phyloP scores from a whole-genome alignment of 1,140 invertebrate species.

The Littorina saxatilis region DNA sequence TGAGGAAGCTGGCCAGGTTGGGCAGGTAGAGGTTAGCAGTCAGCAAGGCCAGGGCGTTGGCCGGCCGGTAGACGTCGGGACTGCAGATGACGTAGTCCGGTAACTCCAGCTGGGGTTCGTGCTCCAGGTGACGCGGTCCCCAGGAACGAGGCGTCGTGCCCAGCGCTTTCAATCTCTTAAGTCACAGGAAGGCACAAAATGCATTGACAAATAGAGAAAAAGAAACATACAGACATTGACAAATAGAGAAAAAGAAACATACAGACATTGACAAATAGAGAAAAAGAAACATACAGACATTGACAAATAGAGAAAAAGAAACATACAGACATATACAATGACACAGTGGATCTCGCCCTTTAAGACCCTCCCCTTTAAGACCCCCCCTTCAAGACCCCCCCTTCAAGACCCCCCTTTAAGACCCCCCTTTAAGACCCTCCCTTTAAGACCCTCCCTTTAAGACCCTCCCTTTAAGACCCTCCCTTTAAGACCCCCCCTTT shows the following conservation, averaged over 20 bases:
- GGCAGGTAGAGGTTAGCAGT: slow-evolving; percentile 71
- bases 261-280: not conserved
- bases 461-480: too few relatives aligned
- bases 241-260: not conserved
- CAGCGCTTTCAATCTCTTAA: slow-evolving; percentile 58
- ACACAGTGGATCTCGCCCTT: too few relatives aligned
- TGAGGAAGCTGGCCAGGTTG: slow-evolving; percentile 58
- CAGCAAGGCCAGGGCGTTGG: slow-evolving; percentile 65
- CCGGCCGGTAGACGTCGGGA: slow-evolving; percentile 63
- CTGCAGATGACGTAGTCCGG: slow-evolving; percentile 71
- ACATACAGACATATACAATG: not conserved
- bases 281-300: not conserved
- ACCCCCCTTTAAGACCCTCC: too few relatives aligned
- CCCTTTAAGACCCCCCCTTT: too few relatives aligned
- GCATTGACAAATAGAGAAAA: not conserved
- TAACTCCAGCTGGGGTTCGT: slow-evolving; percentile 58
- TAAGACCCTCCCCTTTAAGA: too few relatives aligned
- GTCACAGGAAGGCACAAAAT: slow-evolving; percentile 4
- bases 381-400: too few relatives aligned
- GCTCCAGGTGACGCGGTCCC: slow-evolving; percentile 57
- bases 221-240: not conserved
- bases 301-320: not conserved
- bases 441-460: too few relatives aligned
- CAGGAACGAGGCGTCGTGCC: slow-evolving; percentile 57
- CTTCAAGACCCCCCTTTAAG: too few relatives aligned